Percentiles rank a stretch among this genome's conserved stretches.
phyloP scores from a whole-genome alignment of 2,888 invertebrate genomes.

The Cryptops parisi region DNA sequence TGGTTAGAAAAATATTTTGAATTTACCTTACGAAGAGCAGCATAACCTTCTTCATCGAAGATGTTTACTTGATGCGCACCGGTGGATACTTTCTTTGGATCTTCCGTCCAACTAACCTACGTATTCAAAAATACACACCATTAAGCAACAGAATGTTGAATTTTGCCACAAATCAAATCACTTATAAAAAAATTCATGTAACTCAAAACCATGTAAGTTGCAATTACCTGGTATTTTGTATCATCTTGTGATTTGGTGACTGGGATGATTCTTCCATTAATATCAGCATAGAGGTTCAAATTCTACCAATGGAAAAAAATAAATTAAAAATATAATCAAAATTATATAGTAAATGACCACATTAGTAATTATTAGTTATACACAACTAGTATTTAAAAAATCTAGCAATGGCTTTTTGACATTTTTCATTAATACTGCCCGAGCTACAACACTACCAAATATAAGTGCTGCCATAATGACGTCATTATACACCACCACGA shows the following conservation, averaged over 20 bases:
- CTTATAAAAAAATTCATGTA: no score
- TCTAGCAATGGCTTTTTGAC: no score
- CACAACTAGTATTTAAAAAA: no score
- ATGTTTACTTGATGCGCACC: slow-evolving; percentile 67
- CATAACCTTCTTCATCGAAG: slow-evolving; percentile 85
- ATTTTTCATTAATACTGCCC: no score
- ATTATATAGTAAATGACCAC: neutral
- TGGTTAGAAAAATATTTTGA: neutral
- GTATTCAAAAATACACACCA: neutral
- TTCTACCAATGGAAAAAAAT: slow-evolving; percentile 27
- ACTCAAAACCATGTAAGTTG: no score
- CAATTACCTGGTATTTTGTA: slow-evolving; percentile 73
- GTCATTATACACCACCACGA: no score
- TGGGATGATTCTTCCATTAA: slow-evolving; percentile 68
- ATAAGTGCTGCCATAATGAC: no score
- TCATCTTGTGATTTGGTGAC: slow-evolving; percentile 59
- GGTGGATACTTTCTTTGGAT: slow-evolving; percentile 61
- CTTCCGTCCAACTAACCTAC: slow-evolving; percentile 82
- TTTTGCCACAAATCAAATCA: no score
- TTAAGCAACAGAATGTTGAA: no score
- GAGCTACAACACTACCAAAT: no score
- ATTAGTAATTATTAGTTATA: no score
- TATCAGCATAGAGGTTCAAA: slow-evolving; percentile 72
- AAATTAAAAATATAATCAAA: neutral
- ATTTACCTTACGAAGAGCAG: slow-evolving; percentile 58